phyloP scores from a whole-genome alignment of 2,113 vertebrate species.

The Cepphus grylle region DNA sequence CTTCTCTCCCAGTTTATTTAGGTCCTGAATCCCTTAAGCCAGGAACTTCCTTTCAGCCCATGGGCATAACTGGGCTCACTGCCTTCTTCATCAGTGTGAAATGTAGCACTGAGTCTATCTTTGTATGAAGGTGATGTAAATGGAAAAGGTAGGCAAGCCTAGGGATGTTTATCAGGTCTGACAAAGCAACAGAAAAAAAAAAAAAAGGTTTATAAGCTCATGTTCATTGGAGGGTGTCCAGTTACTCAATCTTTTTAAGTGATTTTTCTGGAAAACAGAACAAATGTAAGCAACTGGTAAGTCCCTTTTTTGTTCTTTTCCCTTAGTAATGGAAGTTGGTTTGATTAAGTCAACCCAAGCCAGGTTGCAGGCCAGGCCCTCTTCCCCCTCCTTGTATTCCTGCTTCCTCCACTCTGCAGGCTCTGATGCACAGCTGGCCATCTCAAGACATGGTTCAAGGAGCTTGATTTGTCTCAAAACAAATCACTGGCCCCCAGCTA shows the following conservation, averaged over 20 bases:
- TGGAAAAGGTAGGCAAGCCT: background rate
- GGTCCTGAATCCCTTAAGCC: background rate
- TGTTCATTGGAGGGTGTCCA: background rate
- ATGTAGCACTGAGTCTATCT: background rate
- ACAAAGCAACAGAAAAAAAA: background rate
- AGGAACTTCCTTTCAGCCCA: background rate
- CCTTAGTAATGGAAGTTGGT: background rate
- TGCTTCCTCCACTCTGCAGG: background rate
- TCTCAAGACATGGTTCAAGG: background rate
- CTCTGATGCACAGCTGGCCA: background rate
- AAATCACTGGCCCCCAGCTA: background rate
- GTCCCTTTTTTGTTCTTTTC: background rate
- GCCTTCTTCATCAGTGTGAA: background rate
- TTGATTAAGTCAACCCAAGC: background rate
- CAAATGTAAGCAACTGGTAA: background rate
- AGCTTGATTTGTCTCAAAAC: background rate
- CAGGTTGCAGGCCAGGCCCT: background rate
- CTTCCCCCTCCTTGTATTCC: background rate
- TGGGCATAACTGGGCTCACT: accelerated
- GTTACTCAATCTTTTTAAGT: background rate
- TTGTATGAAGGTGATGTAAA: background rate
- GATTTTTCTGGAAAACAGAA: background rate
- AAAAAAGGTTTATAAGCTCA: background rate
- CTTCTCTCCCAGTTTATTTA: background rate
- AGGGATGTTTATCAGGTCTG: background rate